Evolutionary conservation across 2,888 invertebrate species (phyloP), one percentile per base, ranked within the genome.

Genomic region (Tolmerus cingulatus): DNA sequence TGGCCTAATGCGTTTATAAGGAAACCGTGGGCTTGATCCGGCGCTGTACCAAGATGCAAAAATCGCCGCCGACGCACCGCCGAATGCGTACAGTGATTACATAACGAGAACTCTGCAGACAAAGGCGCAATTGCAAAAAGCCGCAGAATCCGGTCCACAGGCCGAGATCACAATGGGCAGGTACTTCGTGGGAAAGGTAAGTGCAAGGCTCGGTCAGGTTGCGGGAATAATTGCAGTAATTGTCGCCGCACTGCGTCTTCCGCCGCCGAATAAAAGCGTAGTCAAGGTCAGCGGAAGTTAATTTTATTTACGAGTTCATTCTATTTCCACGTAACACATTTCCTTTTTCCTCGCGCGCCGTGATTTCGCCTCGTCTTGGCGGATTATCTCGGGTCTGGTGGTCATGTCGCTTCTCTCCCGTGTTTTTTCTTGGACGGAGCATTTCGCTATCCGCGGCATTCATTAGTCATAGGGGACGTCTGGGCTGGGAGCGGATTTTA

Each of bases 261-360:
- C 37, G 27, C n/a, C 30, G 23, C 57, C 30, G 14, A 82, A 55
- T 66, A 19, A 55, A 81, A 82, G 30, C 82, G 37, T 66, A 82
- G 57, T 23, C 51, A 82, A 82, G 82, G 82, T 82, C 82, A 82
- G 82, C 82, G 82, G 82, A 82, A 82, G 66, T 66, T 82, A 82
- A 82, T 82, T 82, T 55, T 66, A 66, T 66, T 66, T 66, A 82
- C 82, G 82, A 82, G 40, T 66, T 55, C 82, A 66, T 57, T 82
- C 82, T 37, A 57, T 82, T 82, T 82, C 57, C 57, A 82, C 82
- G 82, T 82, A 81, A 51, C 81, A 81, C 30, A 43, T 82, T 82
- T 19, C 37, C 57, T 82, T 19, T 34, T n/a, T 82, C 34, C 82
- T 82, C 57, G 55, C 57, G 34, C 82, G 19, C 27, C 51, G 40